Evolutionary conservation across 2,888 invertebrate genomes (phyloP).

Genomic region (Strigamia crassipes): DNA sequence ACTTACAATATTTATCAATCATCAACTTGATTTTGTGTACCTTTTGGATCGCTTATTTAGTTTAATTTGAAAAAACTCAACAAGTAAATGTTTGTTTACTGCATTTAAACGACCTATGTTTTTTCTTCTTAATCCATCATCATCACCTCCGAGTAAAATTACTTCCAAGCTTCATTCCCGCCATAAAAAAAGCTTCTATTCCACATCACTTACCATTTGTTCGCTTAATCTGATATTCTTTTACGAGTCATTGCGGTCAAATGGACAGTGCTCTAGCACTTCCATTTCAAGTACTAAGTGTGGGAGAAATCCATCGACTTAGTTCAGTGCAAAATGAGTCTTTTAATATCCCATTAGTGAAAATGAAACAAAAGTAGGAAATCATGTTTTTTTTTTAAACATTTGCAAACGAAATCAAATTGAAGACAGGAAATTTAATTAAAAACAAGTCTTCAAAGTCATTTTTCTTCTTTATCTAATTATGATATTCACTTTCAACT

Average conservation of each 20-base stretch:
- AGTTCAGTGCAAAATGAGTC: background rate
- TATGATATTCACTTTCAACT: background rate
- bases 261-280: conserved; percentile 1
- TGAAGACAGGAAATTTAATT: no score
- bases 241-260: background rate
- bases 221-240: conserved; percentile 6
- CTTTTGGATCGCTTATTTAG: no score
- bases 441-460: no score
- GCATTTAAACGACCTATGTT: background rate
- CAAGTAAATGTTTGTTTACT: background rate
- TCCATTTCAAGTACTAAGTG: background rate
- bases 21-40: no score
- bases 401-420: no score
- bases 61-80: no score
- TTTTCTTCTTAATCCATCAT: background rate
- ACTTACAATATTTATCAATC: no score
- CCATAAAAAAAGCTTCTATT: conserved; percentile 11
- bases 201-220: conserved; percentile 21
- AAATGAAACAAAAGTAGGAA: no score
- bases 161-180: no score
- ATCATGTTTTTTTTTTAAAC: no score
- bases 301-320: background rate
- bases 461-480: no score
- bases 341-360: no score
- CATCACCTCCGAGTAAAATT: background rate